Conservation (phyloP, 2,113 vertebrate species). For the Phainopepla nitens region DNA sequence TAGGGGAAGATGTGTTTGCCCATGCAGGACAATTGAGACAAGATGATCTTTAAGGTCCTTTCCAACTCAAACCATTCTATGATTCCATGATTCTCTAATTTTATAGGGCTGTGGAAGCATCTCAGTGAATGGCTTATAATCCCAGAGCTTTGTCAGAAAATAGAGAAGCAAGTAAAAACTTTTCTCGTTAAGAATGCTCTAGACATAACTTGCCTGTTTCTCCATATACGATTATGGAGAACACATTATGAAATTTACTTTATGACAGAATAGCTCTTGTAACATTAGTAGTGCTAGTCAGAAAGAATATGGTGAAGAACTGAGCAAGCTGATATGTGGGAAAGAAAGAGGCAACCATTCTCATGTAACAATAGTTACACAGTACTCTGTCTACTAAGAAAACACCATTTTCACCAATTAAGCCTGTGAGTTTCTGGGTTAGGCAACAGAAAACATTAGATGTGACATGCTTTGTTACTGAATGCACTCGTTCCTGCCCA, state of each 20-base stretch:
- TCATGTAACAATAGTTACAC: neutral
- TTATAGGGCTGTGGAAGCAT: neutral
- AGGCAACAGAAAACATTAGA: neutral
- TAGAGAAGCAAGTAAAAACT: neutral
- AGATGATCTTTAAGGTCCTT: neutral
- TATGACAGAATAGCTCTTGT: neutral
- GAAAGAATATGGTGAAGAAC: neutral
- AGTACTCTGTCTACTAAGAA: neutral
- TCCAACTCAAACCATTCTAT: neutral
- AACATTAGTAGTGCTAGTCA: neutral
- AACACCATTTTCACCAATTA: neutral
- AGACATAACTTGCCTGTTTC: neutral
- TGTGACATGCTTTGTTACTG: neutral
- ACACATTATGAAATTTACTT: neutral
- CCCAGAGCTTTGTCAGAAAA: neutral
- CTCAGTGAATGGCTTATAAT: neutral
- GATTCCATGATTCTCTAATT: neutral
- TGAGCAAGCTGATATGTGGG: neutral
- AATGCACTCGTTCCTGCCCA: neutral
- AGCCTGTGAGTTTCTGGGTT: neutral
- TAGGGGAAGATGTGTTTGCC: neutral
- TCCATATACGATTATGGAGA: neutral
- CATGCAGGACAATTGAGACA: neutral
- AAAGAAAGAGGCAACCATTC: neutral
- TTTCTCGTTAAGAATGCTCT: neutral